Evolutionary conservation across 2,113 vertebrate genomes (phyloP), one percentile per base, ranked within the genome.

Genomic region (Micronisus gabar): DNA sequence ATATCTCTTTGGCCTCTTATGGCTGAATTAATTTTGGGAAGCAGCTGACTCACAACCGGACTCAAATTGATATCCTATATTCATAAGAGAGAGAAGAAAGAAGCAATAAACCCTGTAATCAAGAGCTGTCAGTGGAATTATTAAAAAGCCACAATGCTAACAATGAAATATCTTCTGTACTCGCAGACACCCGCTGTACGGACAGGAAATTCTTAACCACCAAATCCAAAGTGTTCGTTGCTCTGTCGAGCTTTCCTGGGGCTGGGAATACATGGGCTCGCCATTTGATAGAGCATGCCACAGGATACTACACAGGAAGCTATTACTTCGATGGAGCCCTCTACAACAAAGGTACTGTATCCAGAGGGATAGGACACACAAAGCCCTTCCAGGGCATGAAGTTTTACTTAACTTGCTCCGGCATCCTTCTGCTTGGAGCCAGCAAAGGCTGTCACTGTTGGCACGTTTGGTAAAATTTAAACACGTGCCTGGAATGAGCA

Each of bases 181-280:
- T 97, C 81, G 4, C 94, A 99, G 99, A 99, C 87, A 99, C 99
- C 65, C 99, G 99, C 78, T 99, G 99, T 97, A 99, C 98, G 1
- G 99, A 99, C 95, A 98, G 99, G 91, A 99, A 96, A 87, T 99
- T 99, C 97, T 98, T 99, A 93, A 98, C 99, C 48, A 98, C 98
- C 90, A 99, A 99, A 95, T 98, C 99, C 91, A 98, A 98, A 96
- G 98, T 98, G 67, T 99, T 99, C 6, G 98, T 99, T 74, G 99
- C 99, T 83, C 90, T 99, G 75, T 99, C 99, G 0, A 99, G 99
- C 93, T 99, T 99, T 94, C 99, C 99, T 0, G 99, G 99, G 27
- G 99, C 99, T 2, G 99, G 99, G 18, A 99, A 99, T 94, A 99
- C 99, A 0, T 99, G 99, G 99, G 98, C 99, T 7, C 98, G 99